These are phyloP conservation scores for Drusus annulatus DNA, from an alignment of 1,140 invertebrate genomes.

Conservation along the genomic window DNA sequence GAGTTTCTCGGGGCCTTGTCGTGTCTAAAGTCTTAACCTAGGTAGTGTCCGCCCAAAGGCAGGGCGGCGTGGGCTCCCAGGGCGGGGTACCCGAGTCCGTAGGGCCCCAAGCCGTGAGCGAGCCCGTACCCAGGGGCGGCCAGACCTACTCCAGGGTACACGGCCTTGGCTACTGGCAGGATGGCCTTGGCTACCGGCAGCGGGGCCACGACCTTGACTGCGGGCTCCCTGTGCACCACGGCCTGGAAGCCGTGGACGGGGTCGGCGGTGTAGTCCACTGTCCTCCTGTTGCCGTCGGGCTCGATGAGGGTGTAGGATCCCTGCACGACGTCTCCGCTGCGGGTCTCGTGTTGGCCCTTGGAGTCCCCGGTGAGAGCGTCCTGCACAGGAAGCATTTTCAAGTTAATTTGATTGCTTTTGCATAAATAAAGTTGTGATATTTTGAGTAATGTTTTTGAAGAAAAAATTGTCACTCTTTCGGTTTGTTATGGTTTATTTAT, in stretches of 20 bases:
- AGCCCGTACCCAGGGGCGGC: too few species aligned
- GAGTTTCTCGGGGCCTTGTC: too few species aligned
- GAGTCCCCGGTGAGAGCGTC: slow-evolving; percentile 72
- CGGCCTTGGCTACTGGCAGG: slow-evolving; percentile 43
- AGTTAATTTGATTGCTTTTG: too few species aligned
- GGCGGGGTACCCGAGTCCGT: slow-evolving; percentile 47
- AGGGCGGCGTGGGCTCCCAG: slow-evolving; percentile 28
- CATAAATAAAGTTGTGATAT: too few species aligned
- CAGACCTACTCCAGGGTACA: slow-evolving; percentile 24
- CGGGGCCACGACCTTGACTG: slow-evolving; percentile 59
- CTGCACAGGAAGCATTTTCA: slow-evolving; percentile 54
- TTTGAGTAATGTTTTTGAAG: too few species aligned
- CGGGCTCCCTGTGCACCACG: slow-evolving; percentile 67
- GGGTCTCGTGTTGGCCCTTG: slow-evolving; percentile 71
- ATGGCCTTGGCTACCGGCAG: slow-evolving; percentile 54
- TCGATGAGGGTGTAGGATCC: slow-evolving; percentile 72
- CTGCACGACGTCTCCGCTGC: slow-evolving; percentile 73
- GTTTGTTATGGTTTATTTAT: too few species aligned
- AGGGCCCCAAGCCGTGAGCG: slow-evolving; percentile 34
- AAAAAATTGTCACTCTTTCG: too few species aligned
- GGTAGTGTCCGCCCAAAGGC: slow-evolving; percentile 41
- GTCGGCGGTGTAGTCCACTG: slow-evolving; percentile 70
- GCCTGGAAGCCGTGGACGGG: slow-evolving; percentile 71
- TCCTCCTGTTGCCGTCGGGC: slow-evolving; percentile 70
- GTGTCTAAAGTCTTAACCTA: too few species aligned